Percentiles rank a stretch among this genome's conserved stretches.
Conservation (phyloP, 1,140 invertebrate species). For the Drosophila tristis region DNA sequence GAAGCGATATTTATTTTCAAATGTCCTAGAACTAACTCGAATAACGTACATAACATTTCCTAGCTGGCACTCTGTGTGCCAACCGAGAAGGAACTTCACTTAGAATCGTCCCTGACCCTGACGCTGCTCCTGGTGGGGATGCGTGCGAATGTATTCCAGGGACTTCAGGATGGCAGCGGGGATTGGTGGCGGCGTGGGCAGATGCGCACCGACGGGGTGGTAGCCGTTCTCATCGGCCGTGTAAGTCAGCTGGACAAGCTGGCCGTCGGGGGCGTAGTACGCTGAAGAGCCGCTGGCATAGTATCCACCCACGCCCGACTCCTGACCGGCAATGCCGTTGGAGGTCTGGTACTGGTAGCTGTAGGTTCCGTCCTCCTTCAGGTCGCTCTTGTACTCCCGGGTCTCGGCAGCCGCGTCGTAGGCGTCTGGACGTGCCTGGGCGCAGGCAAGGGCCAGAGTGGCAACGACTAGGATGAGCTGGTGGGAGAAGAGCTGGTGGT, state of each 20-base stretch:
- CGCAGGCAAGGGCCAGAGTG: constrained; percentile 48
- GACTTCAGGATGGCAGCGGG: constrained; percentile 88
- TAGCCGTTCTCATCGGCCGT: constrained; percentile 92
- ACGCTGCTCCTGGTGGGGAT: constrained; percentile 83
- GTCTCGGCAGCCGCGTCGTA: constrained; percentile 73
- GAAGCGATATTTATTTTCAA: constrained; percentile 39
- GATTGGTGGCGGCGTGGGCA: constrained; percentile 92
- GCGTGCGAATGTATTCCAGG: constrained; percentile 86
- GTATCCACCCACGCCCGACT: constrained; percentile 84
- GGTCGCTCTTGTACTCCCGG: constrained; percentile 64
- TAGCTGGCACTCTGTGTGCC: not conserved
- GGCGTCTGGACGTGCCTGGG: constrained; percentile 60
- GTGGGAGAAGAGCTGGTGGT: not conserved
- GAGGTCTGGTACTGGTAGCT: constrained; percentile 86
- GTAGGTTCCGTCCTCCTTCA: constrained; percentile 86
- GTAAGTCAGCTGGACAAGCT: constrained; percentile 86
- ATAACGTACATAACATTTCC: constrained; percentile 40
- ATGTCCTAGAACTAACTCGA: constrained; percentile 45
- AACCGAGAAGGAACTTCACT: not conserved
- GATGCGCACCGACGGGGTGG: constrained; percentile 89
- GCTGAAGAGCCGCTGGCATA: constrained; percentile 74
- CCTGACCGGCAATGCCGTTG: constrained; percentile 87
- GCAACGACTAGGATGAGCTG: constrained; percentile 67
- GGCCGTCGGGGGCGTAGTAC: constrained; percentile 84
- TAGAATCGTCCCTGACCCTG: constrained; percentile 57